Conservation (phyloP, 1,140 invertebrate species). For the Euura lappo region DNA sequence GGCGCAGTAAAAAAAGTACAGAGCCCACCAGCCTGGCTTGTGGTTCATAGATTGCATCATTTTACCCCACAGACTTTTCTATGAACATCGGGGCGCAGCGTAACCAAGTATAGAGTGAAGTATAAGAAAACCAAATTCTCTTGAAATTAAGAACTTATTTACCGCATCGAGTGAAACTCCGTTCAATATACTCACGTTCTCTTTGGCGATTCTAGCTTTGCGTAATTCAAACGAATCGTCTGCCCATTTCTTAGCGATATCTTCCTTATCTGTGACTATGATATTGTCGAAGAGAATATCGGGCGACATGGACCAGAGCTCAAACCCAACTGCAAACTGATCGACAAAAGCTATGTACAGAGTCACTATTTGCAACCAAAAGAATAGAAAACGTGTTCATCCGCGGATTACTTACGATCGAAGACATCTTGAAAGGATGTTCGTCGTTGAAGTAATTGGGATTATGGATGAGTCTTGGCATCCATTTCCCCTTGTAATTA, state of each 20-base stretch:
- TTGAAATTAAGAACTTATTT: slow-evolving; percentile 16
- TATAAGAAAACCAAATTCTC: slow-evolving; percentile 5
- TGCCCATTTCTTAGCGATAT: slow-evolving; percentile 83
- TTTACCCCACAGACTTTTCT: slow-evolving; percentile 76
- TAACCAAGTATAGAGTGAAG: slow-evolving; percentile 22
- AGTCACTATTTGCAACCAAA: slow-evolving; percentile 14
- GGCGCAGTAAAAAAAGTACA: slow-evolving; percentile 78
- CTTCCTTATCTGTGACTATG: slow-evolving; percentile 85
- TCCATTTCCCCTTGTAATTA: slow-evolving; percentile 94
- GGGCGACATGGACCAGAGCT: slow-evolving; percentile 98
- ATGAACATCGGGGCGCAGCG: slow-evolving; percentile 9
- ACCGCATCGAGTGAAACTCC: not conserved
- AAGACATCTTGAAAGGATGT: slow-evolving; percentile 88
- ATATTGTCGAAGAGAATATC: slow-evolving; percentile 96
- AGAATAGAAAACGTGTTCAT: slow-evolving; percentile 6
- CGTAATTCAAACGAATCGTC: slow-evolving; percentile 87
- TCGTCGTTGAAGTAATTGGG: slow-evolving; percentile 94
- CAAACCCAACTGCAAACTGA: slow-evolving; percentile 91
- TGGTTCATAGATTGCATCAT: slow-evolving; percentile 76
- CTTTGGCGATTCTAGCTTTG: slow-evolving; percentile 76
- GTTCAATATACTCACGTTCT: slow-evolving; percentile 71
- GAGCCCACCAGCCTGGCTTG: slow-evolving; percentile 77
- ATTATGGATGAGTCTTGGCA: slow-evolving; percentile 85
- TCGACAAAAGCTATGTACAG: slow-evolving; percentile 41
- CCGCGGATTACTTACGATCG: slow-evolving; percentile 79